phyloP scores from a whole-genome alignment of 2,113 vertebrate genomes.

The Macquaria ambigua region DNA sequence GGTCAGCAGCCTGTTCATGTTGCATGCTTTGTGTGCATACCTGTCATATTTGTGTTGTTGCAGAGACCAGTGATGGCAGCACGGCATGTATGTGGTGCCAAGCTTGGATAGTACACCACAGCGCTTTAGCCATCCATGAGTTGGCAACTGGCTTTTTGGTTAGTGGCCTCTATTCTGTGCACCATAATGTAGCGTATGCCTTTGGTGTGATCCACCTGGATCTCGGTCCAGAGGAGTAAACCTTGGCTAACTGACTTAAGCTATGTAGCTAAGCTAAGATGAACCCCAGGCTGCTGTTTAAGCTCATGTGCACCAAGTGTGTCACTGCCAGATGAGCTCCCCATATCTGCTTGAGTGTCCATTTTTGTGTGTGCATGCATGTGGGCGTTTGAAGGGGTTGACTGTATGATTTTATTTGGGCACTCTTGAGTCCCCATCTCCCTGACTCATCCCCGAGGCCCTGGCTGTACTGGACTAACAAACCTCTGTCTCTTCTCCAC shows the following conservation, averaged over 20 bases:
- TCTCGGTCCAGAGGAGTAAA: slow-evolving; percentile 37
- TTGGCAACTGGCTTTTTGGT: slow-evolving; percentile 37
- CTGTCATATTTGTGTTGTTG: slow-evolving; percentile 51
- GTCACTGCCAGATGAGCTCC: slow-evolving; percentile 33
- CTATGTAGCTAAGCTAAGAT: slow-evolving; percentile 41
- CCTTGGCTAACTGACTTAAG: slow-evolving; percentile 39
- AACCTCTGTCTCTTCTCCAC: slow-evolving; percentile 21
- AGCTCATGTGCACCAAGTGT: slow-evolving; percentile 12
- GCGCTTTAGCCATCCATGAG: slow-evolving; percentile 31
- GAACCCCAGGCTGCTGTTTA: slow-evolving; percentile 40
- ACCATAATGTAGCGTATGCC: slow-evolving; percentile 15
- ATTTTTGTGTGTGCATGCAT: slow-evolving; percentile 19
- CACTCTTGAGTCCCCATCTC: slow-evolving; percentile 30
- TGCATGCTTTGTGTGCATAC: slow-evolving; percentile 48
- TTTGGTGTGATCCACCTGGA: slow-evolving; percentile 46
- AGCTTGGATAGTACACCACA: slow-evolving; percentile 38
- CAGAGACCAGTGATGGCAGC: slow-evolving; percentile 14
- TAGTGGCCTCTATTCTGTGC: slow-evolving; percentile 17
- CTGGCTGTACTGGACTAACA: slow-evolving; percentile 32
- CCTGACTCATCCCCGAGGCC: slow-evolving; percentile 17
- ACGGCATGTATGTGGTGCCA: slow-evolving; percentile 20
- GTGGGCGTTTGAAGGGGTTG: slow-evolving; percentile 27
- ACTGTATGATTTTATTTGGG: slow-evolving; percentile 48
- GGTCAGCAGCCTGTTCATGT: slow-evolving; percentile 52
- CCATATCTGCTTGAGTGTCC: slow-evolving; percentile 1